These are phyloP conservation scores for Euura lappo DNA, from an alignment of 1,140 invertebrate species.

Conservation along the genomic window DNA sequence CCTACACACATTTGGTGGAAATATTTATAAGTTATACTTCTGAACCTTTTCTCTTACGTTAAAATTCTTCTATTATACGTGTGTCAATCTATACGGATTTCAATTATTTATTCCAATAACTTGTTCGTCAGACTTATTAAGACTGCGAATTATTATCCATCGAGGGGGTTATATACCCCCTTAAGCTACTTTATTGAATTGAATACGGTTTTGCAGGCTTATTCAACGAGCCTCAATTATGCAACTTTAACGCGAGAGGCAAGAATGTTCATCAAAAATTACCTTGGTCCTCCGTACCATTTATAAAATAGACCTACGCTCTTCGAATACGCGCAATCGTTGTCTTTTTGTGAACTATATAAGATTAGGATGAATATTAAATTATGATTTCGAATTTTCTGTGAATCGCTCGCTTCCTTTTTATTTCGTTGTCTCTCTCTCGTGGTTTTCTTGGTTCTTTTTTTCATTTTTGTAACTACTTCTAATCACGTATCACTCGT, in stretches of 20 bases:
- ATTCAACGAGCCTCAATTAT: neutral
- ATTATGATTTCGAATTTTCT: neutral
- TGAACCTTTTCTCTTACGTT: neutral
- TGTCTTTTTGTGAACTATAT: conserved; percentile 11
- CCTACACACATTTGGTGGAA: neutral
- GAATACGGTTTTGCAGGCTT: neutral
- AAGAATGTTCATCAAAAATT: conserved; percentile 3
- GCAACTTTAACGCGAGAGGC: conserved; percentile 5
- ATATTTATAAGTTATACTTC: neutral
- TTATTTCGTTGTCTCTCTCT: conserved; percentile 1
- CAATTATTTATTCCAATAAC: no score
- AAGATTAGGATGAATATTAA: neutral
- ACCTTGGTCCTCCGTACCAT: conserved; percentile 13
- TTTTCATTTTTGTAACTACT: conserved; percentile 12
- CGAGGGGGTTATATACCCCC: neutral
- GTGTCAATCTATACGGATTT: no score
- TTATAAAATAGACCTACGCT: neutral
- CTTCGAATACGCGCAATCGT: conserved; percentile 9
- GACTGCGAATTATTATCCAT: neutral
- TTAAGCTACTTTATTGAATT: neutral
- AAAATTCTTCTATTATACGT: neutral
- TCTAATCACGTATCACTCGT: conserved; percentile 12
- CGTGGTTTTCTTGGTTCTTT: conserved; percentile 3
- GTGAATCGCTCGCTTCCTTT: neutral
- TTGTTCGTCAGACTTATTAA: neutral